A percentile compares a stretch with the other conserved stretches of the same genome.
Conservation (phyloP, 2,113 vertebrate genomes). For the Sinocyclocheilus grahami region DNA sequence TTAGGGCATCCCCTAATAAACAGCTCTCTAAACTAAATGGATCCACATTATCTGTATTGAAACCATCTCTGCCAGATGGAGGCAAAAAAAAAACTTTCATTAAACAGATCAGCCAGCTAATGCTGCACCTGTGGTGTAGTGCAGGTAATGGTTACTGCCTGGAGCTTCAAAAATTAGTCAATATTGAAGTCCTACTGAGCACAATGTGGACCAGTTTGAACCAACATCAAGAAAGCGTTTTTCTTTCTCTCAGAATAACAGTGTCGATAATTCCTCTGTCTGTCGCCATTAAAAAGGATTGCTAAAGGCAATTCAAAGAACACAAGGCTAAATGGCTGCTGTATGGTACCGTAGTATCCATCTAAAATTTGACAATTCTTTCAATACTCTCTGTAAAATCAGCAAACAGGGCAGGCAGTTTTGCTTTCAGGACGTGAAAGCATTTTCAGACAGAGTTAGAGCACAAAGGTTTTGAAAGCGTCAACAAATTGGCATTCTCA, state of each 20-base stretch:
- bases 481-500: background rate
- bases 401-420: background rate
- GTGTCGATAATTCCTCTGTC: background rate
- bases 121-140: background rate
- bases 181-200: too few species aligned
- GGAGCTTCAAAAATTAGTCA: too few species aligned
- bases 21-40: slow-evolving; percentile 8
- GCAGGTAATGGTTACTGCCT: background rate
- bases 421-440: background rate
- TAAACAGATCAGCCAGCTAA: background rate
- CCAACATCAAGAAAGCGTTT: background rate
- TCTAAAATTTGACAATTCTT: background rate
- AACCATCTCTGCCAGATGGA: background rate
- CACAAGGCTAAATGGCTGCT: background rate
- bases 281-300: background rate
- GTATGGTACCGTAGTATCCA: background rate
- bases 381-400: background rate
- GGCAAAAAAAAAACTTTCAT: background rate
- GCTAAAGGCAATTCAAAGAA: slow-evolving; percentile 1
- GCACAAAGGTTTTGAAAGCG: slow-evolving; percentile 13
- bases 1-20: slow-evolving; percentile 30
- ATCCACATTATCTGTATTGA: slow-evolving; percentile 22
- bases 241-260: background rate
- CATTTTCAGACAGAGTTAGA: background rate
- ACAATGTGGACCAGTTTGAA: too few species aligned